Conservation (phyloP, 2,113 vertebrate genomes). For the crab-eating macaque (Macaca fascicularis) region DNA sequence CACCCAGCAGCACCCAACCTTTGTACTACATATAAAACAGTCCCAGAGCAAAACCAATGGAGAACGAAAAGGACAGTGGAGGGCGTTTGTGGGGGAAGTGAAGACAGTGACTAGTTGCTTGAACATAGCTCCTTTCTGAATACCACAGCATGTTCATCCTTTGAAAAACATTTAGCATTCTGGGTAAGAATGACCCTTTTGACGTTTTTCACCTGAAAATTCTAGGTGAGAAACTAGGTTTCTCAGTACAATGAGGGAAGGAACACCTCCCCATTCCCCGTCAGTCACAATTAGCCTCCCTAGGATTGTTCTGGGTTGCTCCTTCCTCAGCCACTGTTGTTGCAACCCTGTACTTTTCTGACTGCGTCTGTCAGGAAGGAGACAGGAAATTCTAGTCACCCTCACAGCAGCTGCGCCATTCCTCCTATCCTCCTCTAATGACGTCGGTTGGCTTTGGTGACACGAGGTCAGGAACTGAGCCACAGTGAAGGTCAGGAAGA, state of each 20-base stretch:
- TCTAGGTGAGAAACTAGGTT: not conserved
- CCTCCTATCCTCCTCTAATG: conserved; percentile 87
- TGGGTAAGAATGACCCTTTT: not conserved
- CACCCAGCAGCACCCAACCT: not conserved
- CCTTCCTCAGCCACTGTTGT: conserved; percentile 77
- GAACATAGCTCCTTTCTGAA: not conserved
- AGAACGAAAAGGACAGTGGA: not conserved
- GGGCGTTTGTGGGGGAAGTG: no score
- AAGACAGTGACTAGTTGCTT: not conserved
- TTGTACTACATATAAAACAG: not conserved
- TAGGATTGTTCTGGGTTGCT: not conserved
- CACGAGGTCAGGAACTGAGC: conserved; percentile 84
- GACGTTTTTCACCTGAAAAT: not conserved
- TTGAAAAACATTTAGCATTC: not conserved
- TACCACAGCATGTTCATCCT: not conserved
- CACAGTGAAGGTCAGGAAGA: conserved; percentile 86
- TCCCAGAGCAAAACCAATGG: not conserved
- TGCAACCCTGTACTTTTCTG: conserved; percentile 91
- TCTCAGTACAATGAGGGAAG: not conserved
- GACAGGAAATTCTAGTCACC: conserved; percentile 97
- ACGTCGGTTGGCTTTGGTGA: conserved; percentile 86
- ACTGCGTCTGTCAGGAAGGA: conserved; percentile 92
- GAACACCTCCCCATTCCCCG: not conserved
- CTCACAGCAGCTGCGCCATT: conserved; percentile 87
- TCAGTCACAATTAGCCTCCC: conserved; percentile 37